Percentiles rank a stretch among this genome's conserved stretches.
Conservation (phyloP, 2,113 vertebrate species). For the Leucopternis melanops region DNA sequence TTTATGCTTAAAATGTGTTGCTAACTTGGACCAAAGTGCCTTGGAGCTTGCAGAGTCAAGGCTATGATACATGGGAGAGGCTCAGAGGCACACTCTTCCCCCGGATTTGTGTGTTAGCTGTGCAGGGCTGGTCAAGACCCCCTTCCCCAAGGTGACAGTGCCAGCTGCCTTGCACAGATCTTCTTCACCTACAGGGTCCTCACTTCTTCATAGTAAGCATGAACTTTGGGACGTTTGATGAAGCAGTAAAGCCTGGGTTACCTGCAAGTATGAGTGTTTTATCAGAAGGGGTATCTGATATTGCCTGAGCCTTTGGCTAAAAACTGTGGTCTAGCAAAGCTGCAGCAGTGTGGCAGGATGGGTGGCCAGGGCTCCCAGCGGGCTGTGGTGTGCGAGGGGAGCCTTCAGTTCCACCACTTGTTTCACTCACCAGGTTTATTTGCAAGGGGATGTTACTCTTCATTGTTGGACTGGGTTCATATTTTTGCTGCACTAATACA, state of each 20-base stretch:
- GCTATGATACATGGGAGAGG: rapidly evolving
- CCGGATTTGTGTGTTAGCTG: neutral
- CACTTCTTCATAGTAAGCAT: neutral
- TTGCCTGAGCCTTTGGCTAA: neutral
- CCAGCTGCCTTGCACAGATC: neutral
- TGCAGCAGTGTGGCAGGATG: neutral
- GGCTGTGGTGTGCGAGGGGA: neutral
- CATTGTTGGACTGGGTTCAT: neutral
- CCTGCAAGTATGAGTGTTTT: neutral
- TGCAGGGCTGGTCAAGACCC: neutral
- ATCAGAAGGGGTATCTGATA: neutral
- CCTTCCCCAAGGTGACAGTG: neutral
- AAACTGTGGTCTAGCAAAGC: neutral
- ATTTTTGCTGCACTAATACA: neutral
- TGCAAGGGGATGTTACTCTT: neutral
- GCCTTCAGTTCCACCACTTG: neutral
- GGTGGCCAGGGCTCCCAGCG: neutral
- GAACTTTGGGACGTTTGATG: neutral
- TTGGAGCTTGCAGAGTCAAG: neutral
- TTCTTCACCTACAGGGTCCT: neutral
- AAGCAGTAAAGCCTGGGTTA: neutral
- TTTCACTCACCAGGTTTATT: neutral
- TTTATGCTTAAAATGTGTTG: neutral
- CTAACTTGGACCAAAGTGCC: neutral
- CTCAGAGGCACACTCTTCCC: neutral